Conservation (phyloP, 2,113 vertebrate species). For the Dasyornis broadbenti region DNA sequence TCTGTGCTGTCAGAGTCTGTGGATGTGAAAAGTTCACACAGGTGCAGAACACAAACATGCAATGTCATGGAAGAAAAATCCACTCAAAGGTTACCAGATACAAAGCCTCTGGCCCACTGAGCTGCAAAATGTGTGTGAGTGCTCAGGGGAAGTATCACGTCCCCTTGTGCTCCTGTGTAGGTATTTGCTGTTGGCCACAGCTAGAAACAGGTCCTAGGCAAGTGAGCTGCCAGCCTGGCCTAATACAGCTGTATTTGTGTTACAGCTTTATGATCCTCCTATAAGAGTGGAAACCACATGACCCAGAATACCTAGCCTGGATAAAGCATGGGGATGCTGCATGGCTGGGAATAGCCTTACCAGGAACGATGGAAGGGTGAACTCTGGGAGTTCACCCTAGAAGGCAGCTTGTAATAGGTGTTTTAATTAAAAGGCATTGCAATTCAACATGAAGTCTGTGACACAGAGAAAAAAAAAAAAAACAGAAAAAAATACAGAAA, state of each 20-base stretch:
- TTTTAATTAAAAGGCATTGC: background rate
- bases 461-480: background rate
- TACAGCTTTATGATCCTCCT: background rate
- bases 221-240: background rate
- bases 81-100: background rate
- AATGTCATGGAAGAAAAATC: background rate
- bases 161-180: background rate
- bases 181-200: background rate
- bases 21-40: background rate
- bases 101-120: background rate
- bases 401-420: background rate
- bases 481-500: background rate
- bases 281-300: background rate
- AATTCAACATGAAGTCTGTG: background rate
- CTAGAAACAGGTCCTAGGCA: background rate
- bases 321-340: background rate
- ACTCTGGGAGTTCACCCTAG: no score
- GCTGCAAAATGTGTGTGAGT: background rate
- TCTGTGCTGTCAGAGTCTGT: background rate
- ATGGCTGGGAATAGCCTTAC: background rate
- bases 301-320: background rate
- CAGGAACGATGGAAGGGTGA: background rate
- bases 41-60: background rate
- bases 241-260: background rate
- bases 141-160: background rate